Percentiles rank a stretch among this genome's conserved stretches.
Conservation (phyloP, 2,888 invertebrate species). For the Incurvaria masculella region DNA sequence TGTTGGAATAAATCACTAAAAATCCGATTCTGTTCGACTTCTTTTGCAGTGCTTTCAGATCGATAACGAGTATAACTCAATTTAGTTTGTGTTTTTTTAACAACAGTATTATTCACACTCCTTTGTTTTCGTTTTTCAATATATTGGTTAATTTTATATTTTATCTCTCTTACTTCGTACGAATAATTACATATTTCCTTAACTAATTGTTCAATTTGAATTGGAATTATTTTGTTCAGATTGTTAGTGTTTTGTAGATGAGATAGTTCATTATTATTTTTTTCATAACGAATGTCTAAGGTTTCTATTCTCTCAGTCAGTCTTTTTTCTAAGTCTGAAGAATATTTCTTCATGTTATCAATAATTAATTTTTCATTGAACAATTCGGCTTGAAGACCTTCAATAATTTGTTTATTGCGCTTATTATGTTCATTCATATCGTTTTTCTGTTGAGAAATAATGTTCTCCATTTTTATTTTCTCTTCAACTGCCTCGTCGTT, state of each 20-base stretch:
- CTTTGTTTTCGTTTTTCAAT: constrained; percentile 18
- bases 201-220: constrained; percentile 18
- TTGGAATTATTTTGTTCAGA: constrained; percentile 14
- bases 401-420: constrained; percentile 27
- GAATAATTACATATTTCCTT: too few relatives aligned
- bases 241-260: constrained; percentile 26
- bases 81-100: constrained; percentile 10
- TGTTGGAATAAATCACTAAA: not conserved
- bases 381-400: constrained; percentile 35
- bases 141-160: constrained; percentile 22
- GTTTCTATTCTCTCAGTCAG: constrained; percentile 21
- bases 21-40: not conserved
- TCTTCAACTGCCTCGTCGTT: constrained; percentile 39
- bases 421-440: constrained; percentile 29
- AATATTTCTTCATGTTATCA: constrained; percentile 28
- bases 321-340: constrained; percentile 21
- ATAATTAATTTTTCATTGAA: constrained; percentile 36
- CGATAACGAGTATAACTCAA: not conserved
- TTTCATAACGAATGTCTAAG: constrained; percentile 21
- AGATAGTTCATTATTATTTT: constrained; percentile 26
- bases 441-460: constrained; percentile 27
- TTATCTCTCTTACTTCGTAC: too few relatives aligned
- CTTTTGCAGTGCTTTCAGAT: not conserved
- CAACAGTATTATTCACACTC: not conserved
- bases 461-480: constrained; percentile 27